Percentiles rank a stretch among this genome's conserved stretches.
Evolutionary conservation across 2,888 invertebrate species (phyloP).

Genomic region (Corythucha ciliata): DNA sequence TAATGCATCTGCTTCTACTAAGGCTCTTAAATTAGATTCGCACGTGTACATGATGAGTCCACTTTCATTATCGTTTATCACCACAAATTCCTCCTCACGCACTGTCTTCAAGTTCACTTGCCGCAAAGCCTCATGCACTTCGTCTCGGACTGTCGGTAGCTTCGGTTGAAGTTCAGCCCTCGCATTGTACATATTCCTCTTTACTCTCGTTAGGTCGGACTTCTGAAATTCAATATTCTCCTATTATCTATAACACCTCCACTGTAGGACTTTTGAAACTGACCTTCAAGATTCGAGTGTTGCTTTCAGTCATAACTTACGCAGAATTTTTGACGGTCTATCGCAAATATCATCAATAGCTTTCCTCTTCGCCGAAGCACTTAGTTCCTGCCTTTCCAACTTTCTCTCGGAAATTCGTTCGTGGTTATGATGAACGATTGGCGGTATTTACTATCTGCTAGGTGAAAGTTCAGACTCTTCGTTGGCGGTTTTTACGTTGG

Average conservation of each 20-base stretch:
- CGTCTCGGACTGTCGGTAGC: neutral
- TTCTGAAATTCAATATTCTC: too few relatives aligned
- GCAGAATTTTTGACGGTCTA: neutral
- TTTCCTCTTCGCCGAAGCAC: conserved; percentile 1
- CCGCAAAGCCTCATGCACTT: neutral
- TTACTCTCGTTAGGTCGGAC: conserved; percentile 6
- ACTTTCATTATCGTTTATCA: conserved; percentile 8
- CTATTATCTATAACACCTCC: too few relatives aligned
- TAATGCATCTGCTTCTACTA: conserved; percentile 11
- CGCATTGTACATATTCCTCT: neutral
- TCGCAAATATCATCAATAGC: conserved; percentile 2
- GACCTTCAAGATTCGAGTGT: too few relatives aligned
- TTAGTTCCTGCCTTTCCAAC: too few relatives aligned
- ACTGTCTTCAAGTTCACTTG: neutral
- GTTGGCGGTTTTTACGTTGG: too few relatives aligned
- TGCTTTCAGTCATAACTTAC: too few relatives aligned
- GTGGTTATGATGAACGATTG: too few relatives aligned
- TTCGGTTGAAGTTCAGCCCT: neutral
- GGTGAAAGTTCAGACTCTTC: too few relatives aligned
- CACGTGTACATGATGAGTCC: conserved; percentile 15
- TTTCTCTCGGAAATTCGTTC: too few relatives aligned
- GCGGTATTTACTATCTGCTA: too few relatives aligned
- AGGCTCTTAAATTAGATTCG: conserved; percentile 11
- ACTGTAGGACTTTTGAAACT: too few relatives aligned
- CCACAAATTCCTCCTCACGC: neutral